Evolutionary conservation across 2,888 invertebrate species (phyloP).

Genomic region (Drosophila testacea): DNA sequence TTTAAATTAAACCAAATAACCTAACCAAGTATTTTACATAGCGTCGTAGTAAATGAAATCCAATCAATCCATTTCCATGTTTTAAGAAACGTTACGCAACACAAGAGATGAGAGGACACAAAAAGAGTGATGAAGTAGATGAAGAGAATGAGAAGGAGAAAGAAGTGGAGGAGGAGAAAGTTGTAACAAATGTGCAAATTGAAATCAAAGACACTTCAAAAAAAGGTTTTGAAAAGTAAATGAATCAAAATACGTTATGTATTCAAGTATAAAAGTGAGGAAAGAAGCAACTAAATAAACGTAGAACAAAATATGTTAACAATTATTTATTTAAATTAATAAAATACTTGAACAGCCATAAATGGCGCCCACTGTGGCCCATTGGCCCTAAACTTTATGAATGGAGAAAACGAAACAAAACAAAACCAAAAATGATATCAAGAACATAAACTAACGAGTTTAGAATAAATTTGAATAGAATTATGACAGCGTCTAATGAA

Average conservation of each 20-base stretch:
- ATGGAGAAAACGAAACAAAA: slow-evolving; percentile 12
- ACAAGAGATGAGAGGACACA: slow-evolving; percentile 52
- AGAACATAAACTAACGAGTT: slow-evolving; percentile 48
- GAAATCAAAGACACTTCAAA: slow-evolving; percentile 71
- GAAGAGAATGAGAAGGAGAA: not conserved
- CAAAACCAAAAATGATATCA: slow-evolving; percentile 45
- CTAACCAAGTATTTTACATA: slow-evolving; percentile 71
- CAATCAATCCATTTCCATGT: slow-evolving; percentile 58
- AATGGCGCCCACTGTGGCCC: slow-evolving; percentile 43
- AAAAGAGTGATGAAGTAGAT: not conserved
- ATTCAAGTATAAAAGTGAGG: slow-evolving; percentile 42
- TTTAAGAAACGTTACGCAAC: slow-evolving; percentile 66
- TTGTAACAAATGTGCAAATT: slow-evolving; percentile 68
- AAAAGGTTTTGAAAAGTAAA: slow-evolving; percentile 66
- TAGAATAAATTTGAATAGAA: slow-evolving; percentile 44
- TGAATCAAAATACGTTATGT: slow-evolving; percentile 61
- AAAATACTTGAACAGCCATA: slow-evolving; percentile 14
- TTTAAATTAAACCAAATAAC: slow-evolving; percentile 32
- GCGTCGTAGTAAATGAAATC: slow-evolving; percentile 44
- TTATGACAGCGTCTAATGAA: slow-evolving; percentile 23
- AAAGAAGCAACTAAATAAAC: slow-evolving; percentile 27
- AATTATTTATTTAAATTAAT: slow-evolving; percentile 56
- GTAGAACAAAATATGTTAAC: slow-evolving; percentile 49
- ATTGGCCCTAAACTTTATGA: slow-evolving; percentile 47
- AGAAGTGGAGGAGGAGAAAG: not conserved